Conservation (phyloP, 2,797 vertebrate species). For the Aplochiton taeniatus region DNA sequence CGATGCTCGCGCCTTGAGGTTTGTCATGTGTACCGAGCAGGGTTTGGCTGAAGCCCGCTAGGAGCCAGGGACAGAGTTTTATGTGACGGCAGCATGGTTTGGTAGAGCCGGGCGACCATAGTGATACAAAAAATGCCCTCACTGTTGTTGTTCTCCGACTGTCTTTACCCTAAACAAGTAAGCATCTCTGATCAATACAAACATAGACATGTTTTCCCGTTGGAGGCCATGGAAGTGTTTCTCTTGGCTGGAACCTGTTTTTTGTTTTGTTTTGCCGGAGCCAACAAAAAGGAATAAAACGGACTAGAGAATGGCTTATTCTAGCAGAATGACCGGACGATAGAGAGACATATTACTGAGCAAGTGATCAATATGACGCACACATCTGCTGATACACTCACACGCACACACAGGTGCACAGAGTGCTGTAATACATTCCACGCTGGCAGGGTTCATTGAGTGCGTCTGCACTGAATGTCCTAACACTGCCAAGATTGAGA, state of each 20-base stretch:
- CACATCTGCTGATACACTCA: conserved; percentile 34
- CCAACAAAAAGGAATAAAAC: conserved; percentile 44
- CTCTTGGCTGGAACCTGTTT: conserved; percentile 24
- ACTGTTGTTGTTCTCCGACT: too few species aligned
- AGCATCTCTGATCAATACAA: conserved; percentile 38
- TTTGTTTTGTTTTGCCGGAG: conserved; percentile 24
- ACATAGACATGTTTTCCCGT: conserved; percentile 41
- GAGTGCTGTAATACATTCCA: conserved; percentile 34
- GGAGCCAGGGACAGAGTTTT: conserved; percentile 11
- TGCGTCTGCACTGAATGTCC: conserved; percentile 22
- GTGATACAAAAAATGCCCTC: neutral
- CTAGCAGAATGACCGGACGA: conserved; percentile 42
- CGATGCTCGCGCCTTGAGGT: too few species aligned
- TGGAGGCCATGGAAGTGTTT: conserved; percentile 31
- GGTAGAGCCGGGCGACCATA: conserved; percentile 3
- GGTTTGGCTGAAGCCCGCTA: neutral
- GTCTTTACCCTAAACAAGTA: too few species aligned
- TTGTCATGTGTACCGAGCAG: too few species aligned
- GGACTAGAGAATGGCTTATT: conserved; percentile 13
- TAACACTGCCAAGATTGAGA: conserved; percentile 43
- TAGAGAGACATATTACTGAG: conserved; percentile 39
- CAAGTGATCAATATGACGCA: conserved; percentile 48
- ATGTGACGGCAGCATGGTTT: conserved; percentile 1
- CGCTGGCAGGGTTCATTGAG: conserved; percentile 55
- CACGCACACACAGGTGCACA: conserved; percentile 3